Evolutionary conservation across 2,888 invertebrate genomes (phyloP).

Genomic region (Leptopterna dolabrata): DNA sequence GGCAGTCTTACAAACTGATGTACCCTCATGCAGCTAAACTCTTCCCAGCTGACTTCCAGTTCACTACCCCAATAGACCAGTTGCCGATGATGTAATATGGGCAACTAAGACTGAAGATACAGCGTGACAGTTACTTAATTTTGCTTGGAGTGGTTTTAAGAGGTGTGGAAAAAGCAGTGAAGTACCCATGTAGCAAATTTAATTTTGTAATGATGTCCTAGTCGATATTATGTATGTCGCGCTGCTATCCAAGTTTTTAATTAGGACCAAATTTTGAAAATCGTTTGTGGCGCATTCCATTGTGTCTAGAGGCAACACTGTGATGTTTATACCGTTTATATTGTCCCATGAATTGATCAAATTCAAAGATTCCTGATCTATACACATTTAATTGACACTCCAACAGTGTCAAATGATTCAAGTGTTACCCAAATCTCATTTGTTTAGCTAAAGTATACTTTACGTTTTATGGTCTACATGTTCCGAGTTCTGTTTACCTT

Average conservation of each 20-base stretch:
- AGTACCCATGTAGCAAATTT: neutral
- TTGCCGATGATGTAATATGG: conserved; percentile 72
- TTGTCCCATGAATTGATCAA: neutral
- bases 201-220: too few species aligned
- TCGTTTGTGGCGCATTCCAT: neutral
- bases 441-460: too few species aligned
- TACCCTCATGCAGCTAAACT: conserved; percentile 91
- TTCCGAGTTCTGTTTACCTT: too few species aligned
- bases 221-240: neutral
- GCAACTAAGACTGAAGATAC: neutral
- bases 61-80: conserved; percentile 93
- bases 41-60: conserved; percentile 97
- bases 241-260: neutral
- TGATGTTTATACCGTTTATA: neutral
- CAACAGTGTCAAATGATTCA: too few species aligned
- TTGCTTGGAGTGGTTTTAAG: neutral
- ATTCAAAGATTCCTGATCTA: too few species aligned
- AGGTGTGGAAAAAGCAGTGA: neutral
- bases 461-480: too few species aligned
- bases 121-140: neutral
- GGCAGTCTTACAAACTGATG: conserved; percentile 97
- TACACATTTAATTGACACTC: too few species aligned
- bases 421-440: too few species aligned
- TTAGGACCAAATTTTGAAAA: neutral
- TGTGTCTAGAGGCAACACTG: neutral